Conservation (phyloP, 2,888 invertebrate species). For the Crossocerus cetratus region DNA sequence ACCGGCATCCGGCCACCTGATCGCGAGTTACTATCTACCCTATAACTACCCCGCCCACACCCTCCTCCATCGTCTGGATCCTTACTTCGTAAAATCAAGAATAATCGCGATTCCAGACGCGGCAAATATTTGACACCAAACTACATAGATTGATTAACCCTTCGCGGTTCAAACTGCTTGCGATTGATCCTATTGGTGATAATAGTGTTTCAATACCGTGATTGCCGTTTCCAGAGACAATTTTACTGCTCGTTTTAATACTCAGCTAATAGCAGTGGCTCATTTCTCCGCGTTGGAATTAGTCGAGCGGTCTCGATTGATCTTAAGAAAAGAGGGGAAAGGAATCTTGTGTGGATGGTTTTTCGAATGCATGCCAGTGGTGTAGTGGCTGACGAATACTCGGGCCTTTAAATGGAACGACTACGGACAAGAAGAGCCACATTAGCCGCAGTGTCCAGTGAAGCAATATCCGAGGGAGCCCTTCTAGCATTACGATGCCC, state of each 20-base stretch:
- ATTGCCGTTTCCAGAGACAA: too few relatives aligned
- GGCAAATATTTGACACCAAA: too few relatives aligned
- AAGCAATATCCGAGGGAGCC: constrained; percentile 57
- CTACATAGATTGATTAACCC: too few relatives aligned
- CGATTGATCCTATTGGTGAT: too few relatives aligned
- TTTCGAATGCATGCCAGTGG: background rate
- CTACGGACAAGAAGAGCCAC: constrained; percentile 33
- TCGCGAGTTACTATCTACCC: constrained; percentile 71
- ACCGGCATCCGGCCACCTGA: constrained; percentile 73
- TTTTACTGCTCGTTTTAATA: too few relatives aligned
- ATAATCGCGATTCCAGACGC: constrained; percentile 23
- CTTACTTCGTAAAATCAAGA: constrained; percentile 4
- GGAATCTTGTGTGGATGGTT: constrained; percentile 57
- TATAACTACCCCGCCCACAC: too few relatives aligned
- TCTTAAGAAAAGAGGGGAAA: constrained; percentile 31
- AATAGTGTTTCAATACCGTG: too few relatives aligned
- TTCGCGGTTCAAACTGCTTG: too few relatives aligned
- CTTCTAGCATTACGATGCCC: constrained; percentile 51
- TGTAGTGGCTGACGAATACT: constrained; percentile 20
- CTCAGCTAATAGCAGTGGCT: too few relatives aligned
- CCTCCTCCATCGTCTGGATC: constrained; percentile 29
- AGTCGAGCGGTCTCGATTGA: too few relatives aligned
- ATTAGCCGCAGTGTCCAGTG: constrained; percentile 45
- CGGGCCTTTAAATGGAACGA: constrained; percentile 27
- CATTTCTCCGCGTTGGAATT: too few relatives aligned